Conservation (phyloP, 2,888 invertebrate species). For the Lepidocyrtinus sp. region DNA sequence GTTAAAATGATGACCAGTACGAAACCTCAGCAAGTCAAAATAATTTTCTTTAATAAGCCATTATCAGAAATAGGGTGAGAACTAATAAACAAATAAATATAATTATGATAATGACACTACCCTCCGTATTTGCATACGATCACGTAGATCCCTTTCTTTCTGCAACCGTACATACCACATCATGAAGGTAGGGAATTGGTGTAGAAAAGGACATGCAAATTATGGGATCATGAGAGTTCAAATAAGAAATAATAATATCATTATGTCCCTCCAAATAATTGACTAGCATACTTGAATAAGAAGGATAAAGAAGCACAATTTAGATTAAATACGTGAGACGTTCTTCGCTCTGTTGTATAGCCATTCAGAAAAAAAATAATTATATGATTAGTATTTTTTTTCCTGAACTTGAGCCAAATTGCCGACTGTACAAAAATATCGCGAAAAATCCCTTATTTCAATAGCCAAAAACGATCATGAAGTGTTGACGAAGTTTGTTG, state of each 20-base stretch:
- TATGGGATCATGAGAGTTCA: constrained; percentile 52
- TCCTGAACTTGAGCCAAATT: constrained; percentile 59
- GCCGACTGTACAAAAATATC: constrained; percentile 22
- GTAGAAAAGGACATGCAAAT: constrained; percentile 47
- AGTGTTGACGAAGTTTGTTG: not conserved
- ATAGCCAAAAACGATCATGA: not conserved
- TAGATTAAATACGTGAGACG: not conserved
- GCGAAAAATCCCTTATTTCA: no score
- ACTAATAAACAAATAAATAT: constrained; percentile 55
- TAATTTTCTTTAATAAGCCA: constrained; percentile 56
- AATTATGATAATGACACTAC: constrained; percentile 1
- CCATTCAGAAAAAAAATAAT: not conserved
- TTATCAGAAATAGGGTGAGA: constrained; percentile 60
- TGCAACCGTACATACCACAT: not conserved
- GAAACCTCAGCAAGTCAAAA: constrained; percentile 22
- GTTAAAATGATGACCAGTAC: constrained; percentile 45
- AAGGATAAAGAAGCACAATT: constrained; percentile 16
- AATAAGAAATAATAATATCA: constrained; percentile 12
- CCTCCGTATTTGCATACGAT: not conserved
- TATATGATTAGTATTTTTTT: constrained; percentile 2
- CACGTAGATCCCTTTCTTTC: not conserved
- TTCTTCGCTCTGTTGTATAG: not conserved
- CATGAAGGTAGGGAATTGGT: not conserved
- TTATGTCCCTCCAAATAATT: not conserved
- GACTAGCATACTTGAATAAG: not conserved